These are phyloP conservation scores for Discoglossus pictus DNA, from an alignment of 2,797 vertebrate species.

Conservation along the genomic window DNA sequence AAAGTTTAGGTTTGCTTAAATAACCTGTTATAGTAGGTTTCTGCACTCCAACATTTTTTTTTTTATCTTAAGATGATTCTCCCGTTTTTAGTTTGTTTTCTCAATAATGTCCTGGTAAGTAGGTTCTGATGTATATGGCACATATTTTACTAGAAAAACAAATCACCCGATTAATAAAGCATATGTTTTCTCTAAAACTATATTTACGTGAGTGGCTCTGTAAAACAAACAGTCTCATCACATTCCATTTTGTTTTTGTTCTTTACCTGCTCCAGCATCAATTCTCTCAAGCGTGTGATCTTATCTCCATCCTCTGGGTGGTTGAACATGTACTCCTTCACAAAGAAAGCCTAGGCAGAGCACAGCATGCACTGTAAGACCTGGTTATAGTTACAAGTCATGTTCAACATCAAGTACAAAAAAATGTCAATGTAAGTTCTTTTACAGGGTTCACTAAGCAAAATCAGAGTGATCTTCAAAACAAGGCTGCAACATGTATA, in stretches of 20 bases:
- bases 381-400: background rate
- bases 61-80: too few relatives aligned
- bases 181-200: too few relatives aligned
- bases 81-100: too few relatives aligned
- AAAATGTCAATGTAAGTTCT: background rate
- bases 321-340: slow-evolving; percentile 93
- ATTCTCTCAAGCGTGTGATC: slow-evolving; percentile 91
- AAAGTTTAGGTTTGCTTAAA: too few relatives aligned
- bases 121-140: too few relatives aligned
- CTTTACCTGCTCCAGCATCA: slow-evolving; percentile 96
- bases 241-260: background rate
- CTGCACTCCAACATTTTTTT: too few relatives aligned
- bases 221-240: background rate
- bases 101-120: too few relatives aligned
- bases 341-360: slow-evolving; percentile 88
- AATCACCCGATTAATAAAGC: too few relatives aligned
- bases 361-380: slow-evolving; percentile 34
- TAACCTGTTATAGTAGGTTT: too few relatives aligned
- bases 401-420: background rate
- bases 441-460: background rate
- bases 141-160: too few relatives aligned
- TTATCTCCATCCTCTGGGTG: slow-evolving; percentile 97
- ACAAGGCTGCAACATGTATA: too few relatives aligned
- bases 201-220: too few relatives aligned
- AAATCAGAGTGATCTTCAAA: background rate